phyloP scores from a whole-genome alignment of 2,888 invertebrate species.

The Prenolepis imparis region DNA sequence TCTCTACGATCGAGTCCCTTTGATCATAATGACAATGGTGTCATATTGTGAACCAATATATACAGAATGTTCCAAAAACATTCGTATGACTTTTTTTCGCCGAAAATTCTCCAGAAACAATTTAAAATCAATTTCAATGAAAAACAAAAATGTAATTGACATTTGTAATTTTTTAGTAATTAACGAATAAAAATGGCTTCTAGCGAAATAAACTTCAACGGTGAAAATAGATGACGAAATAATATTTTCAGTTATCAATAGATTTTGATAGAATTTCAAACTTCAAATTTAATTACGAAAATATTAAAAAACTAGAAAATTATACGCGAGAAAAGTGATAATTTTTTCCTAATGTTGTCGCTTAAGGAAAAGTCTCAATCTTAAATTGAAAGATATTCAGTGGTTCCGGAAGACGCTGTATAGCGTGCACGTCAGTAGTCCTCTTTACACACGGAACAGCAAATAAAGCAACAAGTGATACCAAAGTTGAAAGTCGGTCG shows the following conservation, averaged over 20 bases:
- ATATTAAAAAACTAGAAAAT: not conserved
- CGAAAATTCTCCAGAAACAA: not conserved
- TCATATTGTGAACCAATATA: not conserved
- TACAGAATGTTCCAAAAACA: not conserved
- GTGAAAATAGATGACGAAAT: conserved; percentile 41
- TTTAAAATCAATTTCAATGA: not conserved
- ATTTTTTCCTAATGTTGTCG: not conserved
- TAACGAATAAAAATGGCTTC: not conserved
- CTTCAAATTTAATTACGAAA: not conserved
- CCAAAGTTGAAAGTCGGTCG: conserved; percentile 43
- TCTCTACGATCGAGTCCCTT: conserved; percentile 2
- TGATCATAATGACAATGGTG: not conserved
- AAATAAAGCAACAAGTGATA: conserved; percentile 59
- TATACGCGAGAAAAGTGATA: not conserved
- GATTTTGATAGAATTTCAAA: not conserved
- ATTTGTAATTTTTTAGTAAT: not conserved
- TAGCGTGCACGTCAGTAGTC: conserved; percentile 29
- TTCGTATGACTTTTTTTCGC: not conserved
- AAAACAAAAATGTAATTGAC: not conserved
- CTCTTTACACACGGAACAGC: conserved; percentile 41
- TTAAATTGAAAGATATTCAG: not conserved
- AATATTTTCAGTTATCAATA: not conserved
- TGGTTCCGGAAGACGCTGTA: not conserved
- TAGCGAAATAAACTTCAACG: not conserved
- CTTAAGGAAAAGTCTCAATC: not conserved